These are phyloP conservation scores for Benthochromis sp. DNA, from an alignment of 2,113 vertebrate species.

Conservation along the genomic window DNA sequence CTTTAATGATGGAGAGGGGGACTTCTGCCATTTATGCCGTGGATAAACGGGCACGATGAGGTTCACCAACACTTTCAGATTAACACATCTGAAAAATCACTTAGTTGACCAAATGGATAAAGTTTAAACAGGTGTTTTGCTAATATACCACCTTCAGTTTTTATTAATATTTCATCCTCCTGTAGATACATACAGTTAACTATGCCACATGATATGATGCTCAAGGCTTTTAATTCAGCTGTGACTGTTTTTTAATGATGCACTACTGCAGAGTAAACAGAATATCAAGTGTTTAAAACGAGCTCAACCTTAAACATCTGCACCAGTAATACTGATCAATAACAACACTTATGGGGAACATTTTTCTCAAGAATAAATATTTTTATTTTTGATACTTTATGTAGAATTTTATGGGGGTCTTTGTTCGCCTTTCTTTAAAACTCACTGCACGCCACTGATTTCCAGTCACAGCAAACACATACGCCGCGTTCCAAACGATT, in stretches of 20 bases:
- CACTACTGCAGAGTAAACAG: neutral
- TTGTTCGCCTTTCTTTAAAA: neutral
- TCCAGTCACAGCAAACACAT: neutral
- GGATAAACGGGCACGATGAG: rapidly evolving
- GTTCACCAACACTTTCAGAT: neutral
- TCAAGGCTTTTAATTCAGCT: neutral
- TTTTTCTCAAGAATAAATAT: neutral
- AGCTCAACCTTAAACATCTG: neutral
- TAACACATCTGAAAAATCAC: neutral
- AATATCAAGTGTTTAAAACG: neutral
- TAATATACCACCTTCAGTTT: neutral
- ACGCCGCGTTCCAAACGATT: rapidly evolving
- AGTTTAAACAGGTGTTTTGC: neutral
- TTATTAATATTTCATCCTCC: neutral
- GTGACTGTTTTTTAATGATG: neutral
- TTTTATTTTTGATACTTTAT: neutral
- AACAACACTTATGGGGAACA: neutral
- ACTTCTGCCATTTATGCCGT: neutral
- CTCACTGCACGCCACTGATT: neutral
- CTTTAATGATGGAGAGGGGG: neutral
- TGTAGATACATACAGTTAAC: neutral
- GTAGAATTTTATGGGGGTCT: neutral
- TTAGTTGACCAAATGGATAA: neutral
- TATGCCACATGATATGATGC: neutral
- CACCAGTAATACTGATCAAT: neutral